phyloP scores from a whole-genome alignment of 2,888 invertebrate species.

The Lacanobia oleracea region DNA sequence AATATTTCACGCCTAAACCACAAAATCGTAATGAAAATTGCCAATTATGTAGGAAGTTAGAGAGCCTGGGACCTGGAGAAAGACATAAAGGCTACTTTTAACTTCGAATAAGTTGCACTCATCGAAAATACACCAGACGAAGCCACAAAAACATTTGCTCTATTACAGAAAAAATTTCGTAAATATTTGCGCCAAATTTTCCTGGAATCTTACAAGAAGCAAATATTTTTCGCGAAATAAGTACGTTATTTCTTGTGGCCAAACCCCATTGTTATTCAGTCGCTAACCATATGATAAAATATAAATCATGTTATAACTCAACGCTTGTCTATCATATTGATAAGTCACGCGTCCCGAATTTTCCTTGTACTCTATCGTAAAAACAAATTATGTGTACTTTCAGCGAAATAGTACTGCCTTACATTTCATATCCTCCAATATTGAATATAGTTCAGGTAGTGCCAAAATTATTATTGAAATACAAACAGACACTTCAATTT shows the following conservation, averaged over 20 bases:
- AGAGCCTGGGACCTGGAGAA: no score
- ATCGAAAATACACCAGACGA: neutral
- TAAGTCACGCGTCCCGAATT: slow-evolving; percentile 15
- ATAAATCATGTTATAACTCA: slow-evolving; percentile 19
- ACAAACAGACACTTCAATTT: no score
- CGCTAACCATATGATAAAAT: slow-evolving; percentile 3
- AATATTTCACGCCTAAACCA: no score
- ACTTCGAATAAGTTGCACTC: neutral
- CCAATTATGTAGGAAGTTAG: no score
- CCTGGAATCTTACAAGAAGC: neutral
- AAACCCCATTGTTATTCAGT: slow-evolving; percentile 23
- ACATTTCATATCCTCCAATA: neutral
- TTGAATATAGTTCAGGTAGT: no score
- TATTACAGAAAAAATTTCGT: neutral
- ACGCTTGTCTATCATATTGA: slow-evolving; percentile 20
- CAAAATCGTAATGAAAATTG: no score
- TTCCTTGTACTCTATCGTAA: slow-evolving; percentile 21
- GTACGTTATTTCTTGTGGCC: neutral
- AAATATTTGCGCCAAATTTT: slow-evolving; percentile 7
- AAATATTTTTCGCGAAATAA: neutral
- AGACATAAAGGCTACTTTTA: neutral
- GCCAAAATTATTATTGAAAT: no score
- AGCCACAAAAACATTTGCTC: neutral
- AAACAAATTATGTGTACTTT: neutral
- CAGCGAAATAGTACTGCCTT: neutral